Conservation (phyloP, 2,113 vertebrate species). For the Megalops atlanticus region DNA sequence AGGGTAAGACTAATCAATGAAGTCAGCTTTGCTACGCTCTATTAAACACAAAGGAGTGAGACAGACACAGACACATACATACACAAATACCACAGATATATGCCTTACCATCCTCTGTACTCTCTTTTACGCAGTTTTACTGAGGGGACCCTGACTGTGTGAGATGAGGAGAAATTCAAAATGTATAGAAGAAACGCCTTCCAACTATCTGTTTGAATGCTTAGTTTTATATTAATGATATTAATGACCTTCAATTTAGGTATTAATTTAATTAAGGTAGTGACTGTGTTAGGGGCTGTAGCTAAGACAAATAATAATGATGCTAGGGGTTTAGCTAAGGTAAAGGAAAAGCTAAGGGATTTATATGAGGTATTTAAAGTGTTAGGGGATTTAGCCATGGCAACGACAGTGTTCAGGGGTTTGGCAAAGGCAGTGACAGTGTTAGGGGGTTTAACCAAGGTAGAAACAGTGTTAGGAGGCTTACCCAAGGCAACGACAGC, state of each 20-base stretch:
- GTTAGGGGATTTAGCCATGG: background rate
- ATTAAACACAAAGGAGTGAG: background rate
- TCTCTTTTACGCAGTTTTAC: too few species aligned
- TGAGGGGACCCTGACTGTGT: too few species aligned
- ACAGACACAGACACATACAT: background rate
- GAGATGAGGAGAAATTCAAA: too few species aligned
- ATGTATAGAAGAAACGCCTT: too few species aligned
- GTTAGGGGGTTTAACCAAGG: background rate
- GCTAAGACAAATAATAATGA: background rate
- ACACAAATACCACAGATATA: background rate
- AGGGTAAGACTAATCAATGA: background rate
- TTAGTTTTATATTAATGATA: too few species aligned
- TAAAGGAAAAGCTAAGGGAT: too few species aligned
- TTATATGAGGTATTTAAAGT: too few species aligned
- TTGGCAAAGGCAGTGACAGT: background rate
- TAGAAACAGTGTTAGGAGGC: background rate
- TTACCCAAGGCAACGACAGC: background rate
- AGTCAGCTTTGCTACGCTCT: background rate
- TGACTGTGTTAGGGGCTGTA: too few species aligned
- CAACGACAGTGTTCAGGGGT: background rate
- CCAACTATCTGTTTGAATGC: background rate
- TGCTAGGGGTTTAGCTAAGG: background rate
- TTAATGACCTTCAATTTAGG: too few species aligned
- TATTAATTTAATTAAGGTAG: too few species aligned
- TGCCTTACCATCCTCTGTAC: background rate